Conservation (phyloP, 2,888 invertebrate species). For the Phytoseiulus persimilis region DNA sequence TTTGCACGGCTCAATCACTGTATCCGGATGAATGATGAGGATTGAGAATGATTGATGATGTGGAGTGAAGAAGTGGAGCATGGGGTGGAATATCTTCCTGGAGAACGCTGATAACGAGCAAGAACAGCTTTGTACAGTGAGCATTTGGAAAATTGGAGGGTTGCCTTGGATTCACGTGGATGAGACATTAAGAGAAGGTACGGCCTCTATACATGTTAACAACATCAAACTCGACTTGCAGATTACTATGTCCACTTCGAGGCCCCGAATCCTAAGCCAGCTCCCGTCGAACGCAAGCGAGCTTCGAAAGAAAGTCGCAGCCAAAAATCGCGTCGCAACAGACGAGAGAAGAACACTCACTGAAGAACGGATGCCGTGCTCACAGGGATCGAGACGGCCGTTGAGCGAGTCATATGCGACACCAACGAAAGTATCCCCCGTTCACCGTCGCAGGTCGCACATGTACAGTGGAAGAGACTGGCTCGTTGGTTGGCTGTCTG, state of each 20-base stretch:
- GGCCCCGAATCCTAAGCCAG: neutral
- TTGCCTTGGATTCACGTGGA: too few species aligned
- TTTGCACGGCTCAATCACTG: too few species aligned
- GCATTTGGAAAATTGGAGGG: too few species aligned
- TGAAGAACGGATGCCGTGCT: neutral
- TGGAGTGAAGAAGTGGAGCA: too few species aligned
- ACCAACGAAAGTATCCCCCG: neutral
- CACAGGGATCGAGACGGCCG: neutral
- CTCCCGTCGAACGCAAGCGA: neutral
- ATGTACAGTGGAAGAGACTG: neutral
- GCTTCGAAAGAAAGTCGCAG: neutral
- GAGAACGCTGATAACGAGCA: too few species aligned
- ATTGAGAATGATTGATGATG: too few species aligned
- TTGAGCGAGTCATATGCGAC: neutral
- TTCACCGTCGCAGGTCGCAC: neutral
- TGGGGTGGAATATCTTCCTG: too few species aligned
- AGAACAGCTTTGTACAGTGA: too few species aligned
- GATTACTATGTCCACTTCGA: neutral
- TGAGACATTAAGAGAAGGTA: too few species aligned
- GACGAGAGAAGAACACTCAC: neutral
- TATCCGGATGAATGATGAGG: too few species aligned
- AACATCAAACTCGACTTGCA: neutral
- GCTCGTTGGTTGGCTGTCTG: neutral
- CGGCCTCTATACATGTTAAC: neutral
- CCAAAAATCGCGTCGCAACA: neutral